Percentiles rank a stretch among this genome's conserved stretches.
phyloP scores from a whole-genome alignment of 2,797 vertebrate genomes.

The Anguilla megastoma region DNA sequence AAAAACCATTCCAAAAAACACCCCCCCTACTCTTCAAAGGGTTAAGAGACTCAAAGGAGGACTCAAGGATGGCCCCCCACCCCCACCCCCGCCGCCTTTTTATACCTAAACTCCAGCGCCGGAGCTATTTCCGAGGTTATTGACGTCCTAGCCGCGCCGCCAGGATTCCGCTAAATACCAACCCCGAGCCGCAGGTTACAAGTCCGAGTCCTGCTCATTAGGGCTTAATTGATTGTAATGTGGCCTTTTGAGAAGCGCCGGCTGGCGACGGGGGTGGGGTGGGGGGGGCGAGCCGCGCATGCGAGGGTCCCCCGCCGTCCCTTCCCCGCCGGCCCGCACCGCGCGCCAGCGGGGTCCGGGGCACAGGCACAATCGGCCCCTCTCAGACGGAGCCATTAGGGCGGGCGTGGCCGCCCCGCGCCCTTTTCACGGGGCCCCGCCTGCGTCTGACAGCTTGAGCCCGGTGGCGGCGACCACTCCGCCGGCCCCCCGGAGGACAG shows the following conservation, averaged over 20 bases:
- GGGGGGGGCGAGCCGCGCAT: slow-evolving; percentile 66
- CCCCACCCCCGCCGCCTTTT: slow-evolving; percentile 58
- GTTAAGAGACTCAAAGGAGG: slow-evolving; percentile 36
- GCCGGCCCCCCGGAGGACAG: slow-evolving; percentile 67
- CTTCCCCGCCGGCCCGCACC: slow-evolving; percentile 67
- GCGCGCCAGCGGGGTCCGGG: slow-evolving; percentile 70
- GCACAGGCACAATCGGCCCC: slow-evolving; percentile 66
- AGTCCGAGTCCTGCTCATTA: slow-evolving; percentile 76
- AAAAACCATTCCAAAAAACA: too few species aligned
- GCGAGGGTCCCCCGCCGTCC: slow-evolving; percentile 63
- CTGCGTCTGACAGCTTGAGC: slow-evolving; percentile 75
- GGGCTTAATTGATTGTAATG: slow-evolving; percentile 79
- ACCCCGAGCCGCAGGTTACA: slow-evolving; percentile 70
- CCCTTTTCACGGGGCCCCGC: slow-evolving; percentile 64
- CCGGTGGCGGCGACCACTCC: slow-evolving; percentile 74
- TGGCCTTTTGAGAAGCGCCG: slow-evolving; percentile 72
- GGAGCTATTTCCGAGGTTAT: slow-evolving; percentile 77
- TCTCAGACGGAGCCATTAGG: slow-evolving; percentile 73
- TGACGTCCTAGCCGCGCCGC: slow-evolving; percentile 66
- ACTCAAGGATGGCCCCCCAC: slow-evolving; percentile 51
- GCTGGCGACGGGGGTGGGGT: slow-evolving; percentile 48
- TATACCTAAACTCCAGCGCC: slow-evolving; percentile 61
- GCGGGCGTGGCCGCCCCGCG: slow-evolving; percentile 61
- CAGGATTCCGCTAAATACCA: slow-evolving; percentile 69
- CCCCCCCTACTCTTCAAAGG: too few species aligned